phyloP scores from a whole-genome alignment of 2,113 vertebrate genomes.

The Hassar affinis region DNA sequence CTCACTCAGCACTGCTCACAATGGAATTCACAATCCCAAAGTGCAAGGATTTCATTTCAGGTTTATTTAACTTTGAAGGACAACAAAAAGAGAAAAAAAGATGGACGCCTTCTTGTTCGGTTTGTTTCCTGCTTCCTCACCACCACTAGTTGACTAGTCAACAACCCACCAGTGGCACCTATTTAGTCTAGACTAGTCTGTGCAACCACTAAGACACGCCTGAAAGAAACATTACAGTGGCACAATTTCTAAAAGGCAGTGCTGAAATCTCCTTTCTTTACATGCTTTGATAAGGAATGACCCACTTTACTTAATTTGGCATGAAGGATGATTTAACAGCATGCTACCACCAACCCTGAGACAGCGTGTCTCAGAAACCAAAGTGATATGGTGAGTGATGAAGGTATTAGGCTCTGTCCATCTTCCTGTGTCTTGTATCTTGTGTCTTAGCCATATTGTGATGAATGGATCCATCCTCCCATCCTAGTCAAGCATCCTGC shows the following conservation, averaged over 20 bases:
- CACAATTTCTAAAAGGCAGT: not conserved
- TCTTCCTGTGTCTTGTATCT: too few relatives aligned
- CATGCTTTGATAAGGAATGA: slow-evolving; percentile 25
- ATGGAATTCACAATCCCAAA: not conserved
- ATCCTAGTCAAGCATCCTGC: not conserved
- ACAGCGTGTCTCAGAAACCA: not conserved
- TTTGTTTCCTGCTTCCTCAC: too few relatives aligned
- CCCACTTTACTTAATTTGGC: not conserved
- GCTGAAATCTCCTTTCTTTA: slow-evolving; percentile 8
- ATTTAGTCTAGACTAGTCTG: not conserved
- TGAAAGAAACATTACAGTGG: not conserved
- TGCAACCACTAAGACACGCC: not conserved
- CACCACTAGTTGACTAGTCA: too few relatives aligned
- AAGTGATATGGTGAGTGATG: slow-evolving; percentile 7
- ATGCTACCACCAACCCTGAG: not conserved
- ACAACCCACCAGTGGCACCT: too few relatives aligned
- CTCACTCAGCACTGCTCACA: not conserved
- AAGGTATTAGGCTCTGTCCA: not conserved
- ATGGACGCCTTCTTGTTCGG: not conserved
- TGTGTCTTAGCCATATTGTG: slow-evolving; percentile 6
- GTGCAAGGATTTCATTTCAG: not conserved
- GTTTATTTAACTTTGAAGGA: not conserved
- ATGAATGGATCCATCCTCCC: slow-evolving; percentile 27
- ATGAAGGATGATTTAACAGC: slow-evolving; percentile 17
- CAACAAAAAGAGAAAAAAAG: not conserved